Conservation (phyloP, 2,113 vertebrate species). For the Chionomys nivalis region DNA sequence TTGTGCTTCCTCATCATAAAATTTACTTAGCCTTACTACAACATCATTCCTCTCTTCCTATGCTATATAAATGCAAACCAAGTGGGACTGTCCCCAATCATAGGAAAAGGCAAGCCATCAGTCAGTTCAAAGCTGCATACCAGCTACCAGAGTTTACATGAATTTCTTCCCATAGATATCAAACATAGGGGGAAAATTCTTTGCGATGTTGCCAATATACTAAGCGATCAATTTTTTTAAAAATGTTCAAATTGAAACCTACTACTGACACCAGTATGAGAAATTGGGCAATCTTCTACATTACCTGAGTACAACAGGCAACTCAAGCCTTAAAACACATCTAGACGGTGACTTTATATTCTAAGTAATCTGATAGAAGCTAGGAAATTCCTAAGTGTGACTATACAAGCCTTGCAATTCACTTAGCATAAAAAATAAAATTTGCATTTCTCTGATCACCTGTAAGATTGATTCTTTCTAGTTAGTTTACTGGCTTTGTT, state of each 20-base stretch:
- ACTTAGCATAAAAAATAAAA: conserved; percentile 46
- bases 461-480: conserved; percentile 30
- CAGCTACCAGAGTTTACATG: not conserved
- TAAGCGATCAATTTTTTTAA: not conserved
- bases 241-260: conserved; percentile 50
- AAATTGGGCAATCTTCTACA: not conserved
- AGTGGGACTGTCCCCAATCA: conserved; percentile 23
- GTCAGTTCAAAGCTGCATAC: not conserved
- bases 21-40: not conserved
- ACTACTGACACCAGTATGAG: conserved; percentile 15
- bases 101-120: conserved; percentile 24
- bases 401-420: not conserved
- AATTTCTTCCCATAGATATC: conserved; percentile 16
- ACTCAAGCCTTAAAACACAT: conserved; percentile 56
- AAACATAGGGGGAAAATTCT: conserved; percentile 10
- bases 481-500: not conserved
- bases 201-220: conserved; percentile 16
- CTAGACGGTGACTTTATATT: conserved; percentile 36
- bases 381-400: conserved; percentile 17
- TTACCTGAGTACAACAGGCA: not conserved
- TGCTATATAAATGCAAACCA: conserved; percentile 37
- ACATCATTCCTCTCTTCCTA: not conserved
- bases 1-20: conserved; percentile 38
- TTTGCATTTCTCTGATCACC: conserved; percentile 51
- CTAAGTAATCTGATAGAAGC: conserved; percentile 32